Evolutionary conservation across 2,888 invertebrate genomes (phyloP).

Genomic region (Temnothorax rugatulus): DNA sequence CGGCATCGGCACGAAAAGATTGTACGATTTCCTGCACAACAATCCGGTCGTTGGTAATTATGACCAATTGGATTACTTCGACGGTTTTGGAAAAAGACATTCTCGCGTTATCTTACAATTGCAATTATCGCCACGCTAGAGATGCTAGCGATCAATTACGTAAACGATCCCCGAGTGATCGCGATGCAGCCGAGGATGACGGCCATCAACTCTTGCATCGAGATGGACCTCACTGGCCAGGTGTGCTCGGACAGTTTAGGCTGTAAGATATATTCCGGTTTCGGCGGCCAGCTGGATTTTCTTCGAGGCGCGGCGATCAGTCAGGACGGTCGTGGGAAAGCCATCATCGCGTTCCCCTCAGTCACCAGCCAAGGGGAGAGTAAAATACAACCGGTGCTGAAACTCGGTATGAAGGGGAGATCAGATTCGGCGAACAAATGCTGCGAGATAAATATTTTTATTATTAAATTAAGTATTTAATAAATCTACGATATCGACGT

Average conservation of each 20-base stretch:
- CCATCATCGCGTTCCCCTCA: slow-evolving; percentile 96
- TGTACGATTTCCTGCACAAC: slow-evolving; percentile 89
- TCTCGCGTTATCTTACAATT: neutral
- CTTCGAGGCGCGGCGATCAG: slow-evolving; percentile 96
- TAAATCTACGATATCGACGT: neutral
- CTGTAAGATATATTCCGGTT: slow-evolving; percentile 92
- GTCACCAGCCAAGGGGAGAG: slow-evolving; percentile 92
- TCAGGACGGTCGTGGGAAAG: slow-evolving; percentile 94
- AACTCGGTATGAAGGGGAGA: slow-evolving; percentile 89
- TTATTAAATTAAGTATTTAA: slow-evolving; percentile 8
- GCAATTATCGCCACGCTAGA: slow-evolving; percentile 80
- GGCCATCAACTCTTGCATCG: slow-evolving; percentile 90
- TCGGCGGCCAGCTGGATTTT: slow-evolving; percentile 98
- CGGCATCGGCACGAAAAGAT: slow-evolving; percentile 88
- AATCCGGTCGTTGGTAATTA: slow-evolving; percentile 88
- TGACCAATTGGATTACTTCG: neutral
- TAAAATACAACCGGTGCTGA: slow-evolving; percentile 94
- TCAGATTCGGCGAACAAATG: neutral
- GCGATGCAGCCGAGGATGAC: slow-evolving; percentile 89
- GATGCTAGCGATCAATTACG: slow-evolving; percentile 87
- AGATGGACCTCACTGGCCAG: slow-evolving; percentile 90
- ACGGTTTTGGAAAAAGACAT: neutral
- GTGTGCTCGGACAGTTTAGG: slow-evolving; percentile 88
- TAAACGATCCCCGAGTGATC: slow-evolving; percentile 88
- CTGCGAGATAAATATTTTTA: neutral